Conservation (phyloP, 2,797 vertebrate species). For the Anguilla obscura region DNA sequence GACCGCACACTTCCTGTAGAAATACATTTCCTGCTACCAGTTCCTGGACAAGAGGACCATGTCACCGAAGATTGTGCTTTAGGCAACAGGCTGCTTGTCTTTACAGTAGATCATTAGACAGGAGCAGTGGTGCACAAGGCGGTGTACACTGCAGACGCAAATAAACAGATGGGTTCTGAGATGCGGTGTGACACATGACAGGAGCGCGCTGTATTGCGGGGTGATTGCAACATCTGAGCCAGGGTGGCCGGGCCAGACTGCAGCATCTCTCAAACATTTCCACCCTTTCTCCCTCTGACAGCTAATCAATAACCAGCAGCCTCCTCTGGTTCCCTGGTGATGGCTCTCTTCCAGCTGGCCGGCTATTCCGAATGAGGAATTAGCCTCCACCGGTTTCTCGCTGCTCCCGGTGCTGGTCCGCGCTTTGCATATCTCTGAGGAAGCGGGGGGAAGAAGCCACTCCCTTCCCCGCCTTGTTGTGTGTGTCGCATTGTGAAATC, state of each 20-base stretch:
- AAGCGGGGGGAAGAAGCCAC: neutral
- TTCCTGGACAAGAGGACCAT: neutral
- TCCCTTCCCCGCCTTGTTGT: neutral
- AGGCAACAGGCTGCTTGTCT: constrained; percentile 2
- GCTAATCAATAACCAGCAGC: constrained; percentile 32
- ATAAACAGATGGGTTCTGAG: constrained; percentile 2
- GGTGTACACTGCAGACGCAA: neutral
- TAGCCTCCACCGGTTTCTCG: constrained; percentile 6
- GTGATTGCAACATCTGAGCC: constrained; percentile 13
- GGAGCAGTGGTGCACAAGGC: neutral
- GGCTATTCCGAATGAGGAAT: constrained; percentile 19
- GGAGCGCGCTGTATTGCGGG: neutral
- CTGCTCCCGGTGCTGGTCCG: neutral
- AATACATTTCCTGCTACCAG: constrained; percentile 4
- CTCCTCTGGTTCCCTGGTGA: constrained; percentile 17
- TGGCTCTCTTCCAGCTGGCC: constrained; percentile 8
- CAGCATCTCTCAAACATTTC: constrained; percentile 22
- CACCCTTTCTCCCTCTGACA: constrained; percentile 21
- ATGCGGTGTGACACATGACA: neutral
- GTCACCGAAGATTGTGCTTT: neutral
- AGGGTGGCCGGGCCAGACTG: constrained; percentile 2
- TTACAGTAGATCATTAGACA: constrained; percentile 24
- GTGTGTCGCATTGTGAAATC: neutral
- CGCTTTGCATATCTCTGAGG: neutral
- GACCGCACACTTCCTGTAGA: neutral